Percentiles rank a stretch among this genome's conserved stretches.
Evolutionary conservation across 2,113 vertebrate genomes (phyloP).

Genomic region (Odocoileus hemionus): DNA sequence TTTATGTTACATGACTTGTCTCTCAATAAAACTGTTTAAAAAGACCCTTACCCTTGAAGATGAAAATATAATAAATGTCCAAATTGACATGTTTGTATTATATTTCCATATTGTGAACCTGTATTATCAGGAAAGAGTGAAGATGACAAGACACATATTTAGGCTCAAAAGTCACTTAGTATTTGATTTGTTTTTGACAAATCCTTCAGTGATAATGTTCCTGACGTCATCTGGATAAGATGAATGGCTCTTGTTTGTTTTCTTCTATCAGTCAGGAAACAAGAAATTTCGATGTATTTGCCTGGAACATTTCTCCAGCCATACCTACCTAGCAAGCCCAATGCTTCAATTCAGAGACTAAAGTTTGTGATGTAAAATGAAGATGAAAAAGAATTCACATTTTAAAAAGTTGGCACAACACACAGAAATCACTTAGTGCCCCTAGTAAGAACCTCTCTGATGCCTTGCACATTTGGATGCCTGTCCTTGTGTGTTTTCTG

Average conservation of each 20-base stretch:
- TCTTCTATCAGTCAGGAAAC: background rate
- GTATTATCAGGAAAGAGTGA: background rate
- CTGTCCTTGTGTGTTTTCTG: background rate
- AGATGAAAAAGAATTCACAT: background rate
- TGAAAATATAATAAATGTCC: background rate
- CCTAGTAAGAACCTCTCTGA: background rate
- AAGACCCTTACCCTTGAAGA: background rate
- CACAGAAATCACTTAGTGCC: background rate
- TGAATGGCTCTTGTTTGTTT: background rate
- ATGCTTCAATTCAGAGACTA: background rate
- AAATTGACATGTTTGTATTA: background rate
- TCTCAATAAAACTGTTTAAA: background rate
- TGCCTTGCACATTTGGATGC: background rate
- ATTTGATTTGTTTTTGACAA: background rate
- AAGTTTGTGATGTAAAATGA: background rate
- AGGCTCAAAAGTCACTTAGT: background rate
- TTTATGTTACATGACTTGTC: background rate
- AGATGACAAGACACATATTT: background rate
- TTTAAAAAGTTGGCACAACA: background rate
- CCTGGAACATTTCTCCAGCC: background rate
- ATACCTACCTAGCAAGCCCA: background rate
- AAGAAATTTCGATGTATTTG: background rate
- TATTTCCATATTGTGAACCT: background rate
- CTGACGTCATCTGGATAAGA: background rate
- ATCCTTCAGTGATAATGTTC: background rate